Percentiles rank a stretch among this genome's conserved stretches.
These are phyloP conservation scores for Eugnorisma glareosa DNA, from an alignment of 2,888 invertebrate species.

Conservation along the genomic window DNA sequence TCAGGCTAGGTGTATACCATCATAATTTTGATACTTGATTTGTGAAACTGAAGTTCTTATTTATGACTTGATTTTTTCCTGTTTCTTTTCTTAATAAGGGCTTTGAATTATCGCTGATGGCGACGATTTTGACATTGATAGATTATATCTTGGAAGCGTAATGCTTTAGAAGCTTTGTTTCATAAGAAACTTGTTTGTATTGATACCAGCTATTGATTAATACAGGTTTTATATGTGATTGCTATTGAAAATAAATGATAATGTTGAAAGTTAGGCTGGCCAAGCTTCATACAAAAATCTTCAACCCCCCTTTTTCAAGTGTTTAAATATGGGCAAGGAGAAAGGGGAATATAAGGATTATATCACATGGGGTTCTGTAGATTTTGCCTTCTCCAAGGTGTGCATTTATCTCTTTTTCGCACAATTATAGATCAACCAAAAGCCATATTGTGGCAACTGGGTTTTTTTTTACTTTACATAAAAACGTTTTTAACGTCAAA, in stretches of 20 bases:
- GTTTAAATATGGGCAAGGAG: background rate
- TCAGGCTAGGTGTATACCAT: background rate
- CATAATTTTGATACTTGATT: background rate
- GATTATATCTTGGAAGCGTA: background rate
- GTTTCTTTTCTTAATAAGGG: background rate
- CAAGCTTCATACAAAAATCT: background rate
- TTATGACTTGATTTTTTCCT: background rate
- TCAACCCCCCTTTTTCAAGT: background rate
- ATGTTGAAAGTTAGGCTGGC: background rate
- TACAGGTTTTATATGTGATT: too few species aligned
- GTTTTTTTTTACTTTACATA: background rate
- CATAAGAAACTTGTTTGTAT: too few species aligned
- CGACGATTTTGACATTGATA: background rate
- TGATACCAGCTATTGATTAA: too few species aligned
- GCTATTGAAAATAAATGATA: background rate
- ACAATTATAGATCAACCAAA: constrained; percentile 71
- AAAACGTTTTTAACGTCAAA: background rate
- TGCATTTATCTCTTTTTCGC: background rate
- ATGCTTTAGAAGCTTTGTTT: background rate
- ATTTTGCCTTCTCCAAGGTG: background rate
- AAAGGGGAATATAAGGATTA: background rate
- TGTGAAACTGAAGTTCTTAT: background rate
- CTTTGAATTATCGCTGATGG: background rate
- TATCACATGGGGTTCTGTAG: background rate
- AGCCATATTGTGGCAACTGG: constrained; percentile 59